Evolutionary conservation across 2,888 invertebrate species (phyloP).

Genomic region (Agriotes lineatus): DNA sequence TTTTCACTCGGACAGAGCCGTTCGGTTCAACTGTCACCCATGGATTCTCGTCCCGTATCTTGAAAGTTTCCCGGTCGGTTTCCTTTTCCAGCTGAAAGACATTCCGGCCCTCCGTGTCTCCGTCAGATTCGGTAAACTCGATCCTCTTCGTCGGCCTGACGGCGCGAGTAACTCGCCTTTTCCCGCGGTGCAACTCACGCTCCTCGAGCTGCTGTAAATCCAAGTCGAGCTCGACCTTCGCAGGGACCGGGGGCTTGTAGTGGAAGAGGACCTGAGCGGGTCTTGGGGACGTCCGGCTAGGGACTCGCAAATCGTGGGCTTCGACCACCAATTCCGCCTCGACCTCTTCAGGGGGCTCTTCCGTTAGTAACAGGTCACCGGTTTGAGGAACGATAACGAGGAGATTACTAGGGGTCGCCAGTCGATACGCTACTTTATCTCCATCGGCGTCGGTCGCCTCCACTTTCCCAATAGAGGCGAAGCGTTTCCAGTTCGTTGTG

Average conservation of each 20-base stretch:
- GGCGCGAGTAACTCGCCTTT: slow-evolving; percentile 86
- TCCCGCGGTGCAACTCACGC: slow-evolving; percentile 73
- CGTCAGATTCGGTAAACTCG: slow-evolving; percentile 92
- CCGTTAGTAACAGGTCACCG: slow-evolving; percentile 87
- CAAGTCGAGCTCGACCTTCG: slow-evolving; percentile 71
- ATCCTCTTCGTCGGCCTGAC: slow-evolving; percentile 95
- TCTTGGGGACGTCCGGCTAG: slow-evolving; percentile 76
- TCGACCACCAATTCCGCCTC: slow-evolving; percentile 78
- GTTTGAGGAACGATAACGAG: slow-evolving; percentile 94
- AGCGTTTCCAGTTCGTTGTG: slow-evolving; percentile 79
- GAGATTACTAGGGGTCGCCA: slow-evolving; percentile 83
- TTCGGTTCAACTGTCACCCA: slow-evolving; percentile 94
- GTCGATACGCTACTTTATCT: slow-evolving; percentile 90
- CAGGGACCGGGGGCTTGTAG: slow-evolving; percentile 71
- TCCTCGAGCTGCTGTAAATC: slow-evolving; percentile 68
- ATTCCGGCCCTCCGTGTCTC: slow-evolving; percentile 87
- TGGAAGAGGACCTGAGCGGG: slow-evolving; percentile 84
- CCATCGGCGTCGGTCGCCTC: slow-evolving; percentile 91
- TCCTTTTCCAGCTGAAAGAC: slow-evolving; percentile 93
- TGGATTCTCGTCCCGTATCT: slow-evolving; percentile 92
- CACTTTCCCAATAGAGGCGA: slow-evolving; percentile 86
- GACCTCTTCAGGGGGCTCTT: slow-evolving; percentile 76
- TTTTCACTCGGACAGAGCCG: slow-evolving; percentile 92
- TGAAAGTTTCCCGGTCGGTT: slow-evolving; percentile 92
- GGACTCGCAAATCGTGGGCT: slow-evolving; percentile 85